Base-by-base conservation (phyloP, 2,797 vertebrate species). In the Sus cebifrons region DNA sequence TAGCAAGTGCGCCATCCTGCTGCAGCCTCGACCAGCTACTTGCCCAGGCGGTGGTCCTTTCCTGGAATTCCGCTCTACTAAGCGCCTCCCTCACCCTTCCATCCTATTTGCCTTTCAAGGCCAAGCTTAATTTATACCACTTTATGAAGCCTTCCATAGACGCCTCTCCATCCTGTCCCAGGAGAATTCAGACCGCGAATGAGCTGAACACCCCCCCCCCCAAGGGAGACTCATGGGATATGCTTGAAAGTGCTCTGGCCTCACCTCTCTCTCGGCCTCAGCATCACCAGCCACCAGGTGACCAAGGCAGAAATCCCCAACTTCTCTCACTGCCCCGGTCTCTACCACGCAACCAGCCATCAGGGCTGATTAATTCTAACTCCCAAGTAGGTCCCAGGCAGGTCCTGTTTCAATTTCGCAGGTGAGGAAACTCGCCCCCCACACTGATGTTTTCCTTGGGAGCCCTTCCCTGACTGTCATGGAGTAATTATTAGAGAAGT, bases 281-380 rank as follows among this genome's bases (percentile, higher is more conserved):
- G 0, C 9, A 23, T 62, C 9, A 2, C 4, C 10, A 16, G 10
- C 21, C 3, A 44, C 23, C 17, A 73, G n/a, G 44, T 0, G 0
- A 32, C 10, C 62, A 67, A 36, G 23, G 17, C 64, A 32, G 40
- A 49, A 93, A 70, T 17, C 17, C 44, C 49, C 9, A 17, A 6
- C 27, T 73, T 44, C 86, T 27, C 62, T 64, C 14, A 23, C 16
- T 8, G 88, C 32, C 11, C 44, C 20, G 54, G 60, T 27, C 15
- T 20, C n/a, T 0, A 21, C 36, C 32, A 40, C 18, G 44, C 62
- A 58, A 3, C 16, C n/a, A 25, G 27, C 49, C 44, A 20, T 15
- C 1, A 17, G 17, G 6, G 11, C 67, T 44, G n/a, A 49, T 68
- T 27, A 40, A 32, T 67, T 67, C 15, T 27, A 52, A 49, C 20